Evolutionary conservation across 2,797 vertebrate genomes (phyloP), one percentile per base, ranked within the genome.

Genomic region (Xyrichtys novacula): DNA sequence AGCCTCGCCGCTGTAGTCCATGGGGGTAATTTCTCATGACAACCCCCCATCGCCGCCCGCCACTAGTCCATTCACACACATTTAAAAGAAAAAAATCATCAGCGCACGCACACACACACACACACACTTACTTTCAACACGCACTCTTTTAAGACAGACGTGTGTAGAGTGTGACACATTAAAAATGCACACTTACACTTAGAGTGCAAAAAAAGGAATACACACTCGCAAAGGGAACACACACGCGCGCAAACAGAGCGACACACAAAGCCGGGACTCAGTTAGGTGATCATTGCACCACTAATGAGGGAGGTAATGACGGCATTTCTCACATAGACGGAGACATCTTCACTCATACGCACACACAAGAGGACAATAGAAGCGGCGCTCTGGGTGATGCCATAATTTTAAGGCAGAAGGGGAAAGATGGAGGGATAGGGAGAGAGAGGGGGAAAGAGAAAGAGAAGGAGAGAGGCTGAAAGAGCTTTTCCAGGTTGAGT

Each of bases 221-320:
- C 46, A n/a, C 16, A 7, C 58, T 47, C 52, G 3, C 31, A 31
- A 31, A 31, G 2, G 2, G 31, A 7, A 43, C 42, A 50, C 56
- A 61, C 62, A 53, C 40, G 7, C 32, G 34, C 47, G n/a, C n/a
- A n/a, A n/a, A 56, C 59, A 19, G 56, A 56, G 52, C 34, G 38
- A 67, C 50, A 72, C 78, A 62, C 70, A 74, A 74, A 84, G 74
- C 56, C 20, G 5, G 46, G 65, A 83, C 57, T 76, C 64, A 39
- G 70, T 86, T 74, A 89, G 80, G 84, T 89, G 86, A 91, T 91
- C 87, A 90, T 91, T 89, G 87, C 88, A 64, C 82, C 86, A 74
- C 89, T 91, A 92, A 92, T 91, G 85, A 91, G 87, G 89, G 83
- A 87, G 82, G 84, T 91, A 91, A 91, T 92, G 90, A 91, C 28